Evolutionary conservation across 1,140 invertebrate genomes (phyloP).

Genomic region (Sesamia nonagrioides): DNA sequence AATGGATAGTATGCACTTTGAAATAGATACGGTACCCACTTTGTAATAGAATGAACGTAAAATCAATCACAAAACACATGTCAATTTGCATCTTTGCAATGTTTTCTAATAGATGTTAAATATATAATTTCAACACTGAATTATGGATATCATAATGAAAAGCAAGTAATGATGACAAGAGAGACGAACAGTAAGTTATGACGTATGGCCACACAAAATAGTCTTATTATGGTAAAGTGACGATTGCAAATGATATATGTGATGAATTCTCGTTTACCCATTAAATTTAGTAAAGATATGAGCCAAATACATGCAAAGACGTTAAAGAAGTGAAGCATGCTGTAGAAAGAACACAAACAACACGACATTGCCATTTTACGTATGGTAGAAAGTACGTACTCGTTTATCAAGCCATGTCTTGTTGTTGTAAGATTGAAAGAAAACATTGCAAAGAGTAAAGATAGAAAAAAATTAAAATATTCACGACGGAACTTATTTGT

Average conservation of each 20-base stretch:
- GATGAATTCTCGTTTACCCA: constrained; percentile 64
- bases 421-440: constrained; percentile 67
- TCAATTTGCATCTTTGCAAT: constrained; percentile 77
- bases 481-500: constrained; percentile 60
- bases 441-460: constrained; percentile 86
- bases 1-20: constrained; percentile 47
- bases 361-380: constrained; percentile 57
- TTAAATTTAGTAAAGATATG: constrained; percentile 46
- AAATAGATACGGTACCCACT: constrained; percentile 37
- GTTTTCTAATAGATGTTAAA: constrained; percentile 69
- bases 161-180: constrained; percentile 39
- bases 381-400: constrained; percentile 21
- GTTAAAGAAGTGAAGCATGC: constrained; percentile 68
- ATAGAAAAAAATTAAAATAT: constrained; percentile 60
- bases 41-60: neutral
- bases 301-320: constrained; percentile 62
- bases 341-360: constrained; percentile 61
- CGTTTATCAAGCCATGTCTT: constrained; percentile 54
- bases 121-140: constrained; percentile 20
- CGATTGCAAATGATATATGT: constrained; percentile 62
- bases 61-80: constrained; percentile 14
- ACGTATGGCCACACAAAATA: constrained; percentile 83
- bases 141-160: constrained; percentile 43
- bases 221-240: constrained; percentile 65
- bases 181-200: constrained; percentile 34